Conservation (phyloP, 1,140 invertebrate species). For the Drosophila neocordata region DNA sequence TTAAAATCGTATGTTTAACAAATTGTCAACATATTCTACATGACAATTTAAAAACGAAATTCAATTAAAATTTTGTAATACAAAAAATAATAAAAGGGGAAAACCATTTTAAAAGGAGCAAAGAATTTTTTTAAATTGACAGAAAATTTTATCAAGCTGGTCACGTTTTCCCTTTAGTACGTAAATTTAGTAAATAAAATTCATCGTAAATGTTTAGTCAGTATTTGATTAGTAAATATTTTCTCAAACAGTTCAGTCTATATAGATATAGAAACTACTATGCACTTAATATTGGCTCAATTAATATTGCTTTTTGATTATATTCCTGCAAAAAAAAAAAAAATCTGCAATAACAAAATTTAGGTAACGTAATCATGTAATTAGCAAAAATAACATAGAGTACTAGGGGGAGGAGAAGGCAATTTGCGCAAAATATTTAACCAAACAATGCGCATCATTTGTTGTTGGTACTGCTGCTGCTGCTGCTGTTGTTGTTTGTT, state of each 20-base stretch:
- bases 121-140: too few relatives aligned
- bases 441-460: slow-evolving; percentile 57
- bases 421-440: slow-evolving; percentile 67
- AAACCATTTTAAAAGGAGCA: too few relatives aligned
- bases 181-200: too few relatives aligned
- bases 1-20: slow-evolving; percentile 43
- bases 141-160: too few relatives aligned
- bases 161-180: too few relatives aligned
- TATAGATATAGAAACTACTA: too few relatives aligned
- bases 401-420: slow-evolving; percentile 5
- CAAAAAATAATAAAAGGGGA: neutral
- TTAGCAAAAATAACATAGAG: slow-evolving; percentile 52
- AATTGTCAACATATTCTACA: slow-evolving; percentile 42
- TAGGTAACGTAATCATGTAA: slow-evolving; percentile 59
- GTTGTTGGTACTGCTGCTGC: slow-evolving; percentile 7
- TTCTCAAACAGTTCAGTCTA: too few relatives aligned
- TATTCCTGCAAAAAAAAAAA: neutral
- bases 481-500: slow-evolving; percentile 21
- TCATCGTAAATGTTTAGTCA: too few relatives aligned
- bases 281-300: too few relatives aligned
- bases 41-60: neutral
- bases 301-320: neutral
- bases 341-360: slow-evolving; percentile 10
- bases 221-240: too few relatives aligned
- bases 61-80: neutral